Evolutionary conservation across 1,140 invertebrate species (phyloP).

Genomic region (Zophobas atratus): DNA sequence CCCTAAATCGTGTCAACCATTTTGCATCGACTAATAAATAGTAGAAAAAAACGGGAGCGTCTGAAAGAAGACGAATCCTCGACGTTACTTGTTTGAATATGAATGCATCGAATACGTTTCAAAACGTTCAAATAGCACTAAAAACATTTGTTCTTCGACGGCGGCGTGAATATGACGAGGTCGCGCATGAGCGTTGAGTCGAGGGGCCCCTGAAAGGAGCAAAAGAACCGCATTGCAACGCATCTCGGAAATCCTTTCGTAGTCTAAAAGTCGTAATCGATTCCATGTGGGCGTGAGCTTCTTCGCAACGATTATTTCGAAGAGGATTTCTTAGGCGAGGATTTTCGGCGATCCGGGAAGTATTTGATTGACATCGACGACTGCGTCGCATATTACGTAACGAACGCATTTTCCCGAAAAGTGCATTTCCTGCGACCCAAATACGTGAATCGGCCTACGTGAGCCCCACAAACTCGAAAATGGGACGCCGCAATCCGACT

Average conservation of each 20-base stretch:
- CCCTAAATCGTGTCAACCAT: conserved; percentile 34
- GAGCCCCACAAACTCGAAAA: background rate
- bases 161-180: conserved; percentile 60
- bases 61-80: too few relatives aligned
- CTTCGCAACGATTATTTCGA: conserved; percentile 13
- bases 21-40: background rate
- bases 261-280: conserved; percentile 30
- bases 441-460: background rate
- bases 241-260: conserved; percentile 30
- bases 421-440: conserved; percentile 4
- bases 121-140: conserved; percentile 32
- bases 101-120: background rate
- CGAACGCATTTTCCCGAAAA: conserved; percentile 22
- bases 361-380: conserved; percentile 37
- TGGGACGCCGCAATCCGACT: background rate
- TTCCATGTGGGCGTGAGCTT: conserved; percentile 35
- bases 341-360: background rate
- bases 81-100: too few relatives aligned
- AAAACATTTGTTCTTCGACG: conserved; percentile 42
- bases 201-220: conserved; percentile 64
- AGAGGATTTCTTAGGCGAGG: background rate
- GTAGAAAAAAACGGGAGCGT: too few relatives aligned
- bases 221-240: conserved; percentile 49
- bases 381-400: conserved; percentile 41
- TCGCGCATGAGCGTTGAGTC: conserved; percentile 58